Conservation (phyloP, 2,113 vertebrate genomes). For the Oriolus oriolus region DNA sequence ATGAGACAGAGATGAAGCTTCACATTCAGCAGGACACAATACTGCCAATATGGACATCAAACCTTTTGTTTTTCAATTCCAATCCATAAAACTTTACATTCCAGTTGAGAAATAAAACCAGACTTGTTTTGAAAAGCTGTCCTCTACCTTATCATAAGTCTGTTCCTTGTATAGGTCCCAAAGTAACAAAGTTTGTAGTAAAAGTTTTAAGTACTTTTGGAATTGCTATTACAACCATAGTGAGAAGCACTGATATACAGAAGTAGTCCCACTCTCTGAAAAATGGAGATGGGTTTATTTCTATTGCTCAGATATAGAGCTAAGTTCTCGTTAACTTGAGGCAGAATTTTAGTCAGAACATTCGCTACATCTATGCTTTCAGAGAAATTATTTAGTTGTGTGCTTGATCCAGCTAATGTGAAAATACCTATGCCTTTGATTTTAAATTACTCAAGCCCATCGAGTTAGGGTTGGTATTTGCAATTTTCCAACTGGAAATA, state of each 20-base stretch:
- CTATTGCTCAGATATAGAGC: not conserved
- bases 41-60: not conserved
- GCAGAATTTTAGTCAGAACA: not conserved
- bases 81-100: constrained; percentile 26
- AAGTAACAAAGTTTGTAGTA: not conserved
- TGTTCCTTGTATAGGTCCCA: not conserved
- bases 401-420: fast-evolving
- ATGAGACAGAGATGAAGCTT: not conserved
- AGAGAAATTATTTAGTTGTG: not conserved
- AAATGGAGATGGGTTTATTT: not conserved
- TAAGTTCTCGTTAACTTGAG: not conserved
- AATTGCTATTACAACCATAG: not conserved
- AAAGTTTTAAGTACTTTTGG: constrained; percentile 40
- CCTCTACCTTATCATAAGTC: not conserved
- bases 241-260: not conserved
- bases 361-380: fast-evolving
- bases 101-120: not conserved
- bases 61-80: constrained; percentile 10
- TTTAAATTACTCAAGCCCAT: not conserved
- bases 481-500: not conserved
- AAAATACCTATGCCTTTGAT: not conserved
- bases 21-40: not conserved
- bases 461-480: not conserved
- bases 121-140: not conserved
- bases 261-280: not conserved